Conservation (phyloP, 2,113 vertebrate species). For the Solea senegalensis region DNA sequence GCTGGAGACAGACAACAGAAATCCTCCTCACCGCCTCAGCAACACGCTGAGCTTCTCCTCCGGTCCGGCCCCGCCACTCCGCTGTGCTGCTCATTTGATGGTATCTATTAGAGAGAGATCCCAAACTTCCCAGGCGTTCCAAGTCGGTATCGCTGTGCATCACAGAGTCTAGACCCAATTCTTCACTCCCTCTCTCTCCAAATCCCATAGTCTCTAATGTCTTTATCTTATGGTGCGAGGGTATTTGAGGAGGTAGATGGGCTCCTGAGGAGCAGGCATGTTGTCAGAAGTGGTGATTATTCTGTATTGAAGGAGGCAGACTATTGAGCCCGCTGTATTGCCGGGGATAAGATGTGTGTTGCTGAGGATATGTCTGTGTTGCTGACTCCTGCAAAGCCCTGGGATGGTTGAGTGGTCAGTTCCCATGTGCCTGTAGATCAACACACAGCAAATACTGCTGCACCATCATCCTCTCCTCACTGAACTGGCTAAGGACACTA, state of each 20-base stretch:
- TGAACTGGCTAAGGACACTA: conserved; percentile 22
- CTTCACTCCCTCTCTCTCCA: conserved; percentile 30
- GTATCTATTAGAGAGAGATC: conserved; percentile 50
- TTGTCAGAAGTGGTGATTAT: conserved; percentile 70
- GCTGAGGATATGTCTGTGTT: conserved; percentile 60
- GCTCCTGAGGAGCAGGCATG: conserved; percentile 56
- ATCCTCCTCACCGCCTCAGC: conserved; percentile 23
- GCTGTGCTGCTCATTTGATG: conserved; percentile 49
- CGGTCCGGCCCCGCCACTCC: conserved; percentile 28
- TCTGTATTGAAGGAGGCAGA: conserved; percentile 49
- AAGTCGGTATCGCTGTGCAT: conserved; percentile 41
- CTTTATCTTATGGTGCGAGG: conserved; percentile 65
- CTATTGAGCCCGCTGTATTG: conserved; percentile 52
- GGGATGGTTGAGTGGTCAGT: conserved; percentile 67
- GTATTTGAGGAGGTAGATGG: conserved; percentile 61
- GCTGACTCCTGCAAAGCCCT: conserved; percentile 70
- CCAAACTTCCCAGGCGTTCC: conserved; percentile 47
- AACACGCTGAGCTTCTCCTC: conserved; percentile 44
- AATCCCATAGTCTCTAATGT: conserved; percentile 69
- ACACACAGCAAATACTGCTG: conserved; percentile 44
- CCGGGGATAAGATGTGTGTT: conserved; percentile 41
- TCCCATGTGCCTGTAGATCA: conserved; percentile 59
- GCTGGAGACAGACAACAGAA: neutral
- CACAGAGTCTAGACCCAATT: conserved; percentile 25
- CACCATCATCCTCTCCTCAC: conserved; percentile 34